Conservation (phyloP, 35 echinoderm and acorn worm species). For the Apostichopus parvimensis region DNA sequence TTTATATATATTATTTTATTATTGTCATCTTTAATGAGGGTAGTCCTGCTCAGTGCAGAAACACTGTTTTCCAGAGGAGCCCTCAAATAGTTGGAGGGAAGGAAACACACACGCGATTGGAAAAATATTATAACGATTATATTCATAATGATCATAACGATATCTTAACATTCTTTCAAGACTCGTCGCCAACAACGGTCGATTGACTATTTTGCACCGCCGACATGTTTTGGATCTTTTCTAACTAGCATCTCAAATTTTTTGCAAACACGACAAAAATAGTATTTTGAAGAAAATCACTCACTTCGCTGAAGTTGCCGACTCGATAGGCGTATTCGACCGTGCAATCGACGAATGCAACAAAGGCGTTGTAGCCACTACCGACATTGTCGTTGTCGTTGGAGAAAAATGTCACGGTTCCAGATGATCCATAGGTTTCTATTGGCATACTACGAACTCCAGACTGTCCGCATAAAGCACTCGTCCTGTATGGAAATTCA, state of each 20-base stretch:
- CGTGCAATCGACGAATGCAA: slow-evolving; percentile 19
- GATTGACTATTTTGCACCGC: too few relatives aligned
- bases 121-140: too few relatives aligned
- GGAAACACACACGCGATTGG: too few relatives aligned
- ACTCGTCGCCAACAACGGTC: too few relatives aligned
- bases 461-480: slow-evolving; percentile 9
- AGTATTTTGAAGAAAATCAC: not conserved
- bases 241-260: not conserved
- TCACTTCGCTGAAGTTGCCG: slow-evolving; percentile 35
- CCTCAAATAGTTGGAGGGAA: too few relatives aligned
- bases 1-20: too few relatives aligned
- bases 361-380: not conserved
- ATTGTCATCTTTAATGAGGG: too few relatives aligned
- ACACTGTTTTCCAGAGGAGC: too few relatives aligned
- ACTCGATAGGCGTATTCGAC: slow-evolving; percentile 15
- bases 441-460: not conserved
- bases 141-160: too few relatives aligned
- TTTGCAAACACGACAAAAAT: not conserved
- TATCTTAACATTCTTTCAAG: too few relatives aligned
- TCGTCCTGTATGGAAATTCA: slow-evolving; percentile 7
- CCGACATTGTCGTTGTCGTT: slow-evolving; percentile 3
- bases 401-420: not conserved
- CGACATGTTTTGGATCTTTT: not conserved
- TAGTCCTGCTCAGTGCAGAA: too few relatives aligned
- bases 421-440: slow-evolving; percentile 3